Evolutionary conservation across 2,888 invertebrate genomes (phyloP).

Genomic region (Cephus runcator): DNA sequence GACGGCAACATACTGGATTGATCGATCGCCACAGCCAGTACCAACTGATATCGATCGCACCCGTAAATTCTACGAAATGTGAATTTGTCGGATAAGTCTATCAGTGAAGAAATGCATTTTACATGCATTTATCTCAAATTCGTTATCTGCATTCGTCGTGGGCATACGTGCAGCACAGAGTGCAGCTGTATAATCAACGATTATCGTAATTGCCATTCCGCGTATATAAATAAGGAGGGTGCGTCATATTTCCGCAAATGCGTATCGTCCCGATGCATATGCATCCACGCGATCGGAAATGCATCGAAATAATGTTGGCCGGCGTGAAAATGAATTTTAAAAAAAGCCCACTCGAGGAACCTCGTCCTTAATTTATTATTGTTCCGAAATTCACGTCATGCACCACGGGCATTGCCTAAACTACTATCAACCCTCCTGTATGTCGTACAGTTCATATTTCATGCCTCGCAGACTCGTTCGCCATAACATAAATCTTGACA

Average conservation of each 20-base stretch:
- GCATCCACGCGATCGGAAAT: too few relatives aligned
- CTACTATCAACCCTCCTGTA: not conserved
- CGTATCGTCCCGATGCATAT: not conserved
- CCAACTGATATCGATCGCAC: too few relatives aligned
- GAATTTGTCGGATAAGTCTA: not conserved
- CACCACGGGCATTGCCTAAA: not conserved
- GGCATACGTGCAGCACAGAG: too few relatives aligned
- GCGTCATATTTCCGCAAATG: not conserved
- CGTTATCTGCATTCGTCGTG: too few relatives aligned
- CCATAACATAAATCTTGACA: conserved; percentile 2
- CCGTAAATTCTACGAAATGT: not conserved
- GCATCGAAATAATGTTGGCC: not conserved
- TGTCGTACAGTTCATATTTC: not conserved
- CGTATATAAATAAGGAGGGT: not conserved
- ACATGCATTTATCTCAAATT: not conserved
- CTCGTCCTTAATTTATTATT: not conserved
- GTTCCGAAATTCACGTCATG: not conserved
- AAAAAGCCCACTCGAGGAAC: not conserved
- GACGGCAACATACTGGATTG: not conserved
- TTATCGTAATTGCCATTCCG: not conserved
- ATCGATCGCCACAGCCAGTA: not conserved
- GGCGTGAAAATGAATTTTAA: not conserved
- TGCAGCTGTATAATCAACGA: too few relatives aligned
- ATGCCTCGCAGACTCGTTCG: not conserved
- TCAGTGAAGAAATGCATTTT: not conserved